These are phyloP conservation scores for Nasonia vitripennis DNA, from an alignment of 1,140 invertebrate species.

Conservation along the genomic window DNA sequence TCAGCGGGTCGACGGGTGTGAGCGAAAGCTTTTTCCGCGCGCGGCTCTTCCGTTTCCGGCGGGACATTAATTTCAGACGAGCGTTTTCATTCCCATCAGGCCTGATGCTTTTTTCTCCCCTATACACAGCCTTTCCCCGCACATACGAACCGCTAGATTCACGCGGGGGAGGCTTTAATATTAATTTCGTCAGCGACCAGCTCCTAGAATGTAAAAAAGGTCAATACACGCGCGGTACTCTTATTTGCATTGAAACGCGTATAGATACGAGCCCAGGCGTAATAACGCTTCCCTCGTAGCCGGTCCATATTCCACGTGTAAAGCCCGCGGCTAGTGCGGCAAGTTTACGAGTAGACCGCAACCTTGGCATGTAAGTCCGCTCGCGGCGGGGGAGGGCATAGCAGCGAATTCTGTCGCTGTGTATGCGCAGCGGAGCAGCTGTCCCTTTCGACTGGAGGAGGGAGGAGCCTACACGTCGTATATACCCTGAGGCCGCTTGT, in stretches of 20 bases:
- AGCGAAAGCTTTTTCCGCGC: not conserved
- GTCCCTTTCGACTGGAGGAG: too few species aligned
- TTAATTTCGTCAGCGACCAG: too few species aligned
- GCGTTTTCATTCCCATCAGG: slow-evolving; percentile 7
- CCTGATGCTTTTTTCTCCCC: too few species aligned
- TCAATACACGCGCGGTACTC: not conserved
- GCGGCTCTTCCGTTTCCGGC: not conserved
- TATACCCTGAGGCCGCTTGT: too few species aligned
- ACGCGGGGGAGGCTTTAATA: too few species aligned
- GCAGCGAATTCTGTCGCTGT: not conserved
- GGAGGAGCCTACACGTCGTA: too few species aligned
- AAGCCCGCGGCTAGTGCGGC: not conserved
- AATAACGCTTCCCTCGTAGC: not conserved
- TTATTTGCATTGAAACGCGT: not conserved
- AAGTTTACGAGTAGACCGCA: not conserved
- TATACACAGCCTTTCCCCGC: too few species aligned
- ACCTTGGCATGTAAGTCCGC: not conserved
- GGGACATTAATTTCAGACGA: slow-evolving; percentile 42
- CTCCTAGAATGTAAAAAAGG: too few species aligned
- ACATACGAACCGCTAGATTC: too few species aligned
- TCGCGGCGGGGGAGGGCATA: not conserved
- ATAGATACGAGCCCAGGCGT: not conserved
- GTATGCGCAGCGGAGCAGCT: not conserved
- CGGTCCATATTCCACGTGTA: not conserved
- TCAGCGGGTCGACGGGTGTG: slow-evolving; percentile 7